These are phyloP conservation scores for Xestia sexstrigata DNA, from an alignment of 2,888 invertebrate genomes.

Conservation along the genomic window DNA sequence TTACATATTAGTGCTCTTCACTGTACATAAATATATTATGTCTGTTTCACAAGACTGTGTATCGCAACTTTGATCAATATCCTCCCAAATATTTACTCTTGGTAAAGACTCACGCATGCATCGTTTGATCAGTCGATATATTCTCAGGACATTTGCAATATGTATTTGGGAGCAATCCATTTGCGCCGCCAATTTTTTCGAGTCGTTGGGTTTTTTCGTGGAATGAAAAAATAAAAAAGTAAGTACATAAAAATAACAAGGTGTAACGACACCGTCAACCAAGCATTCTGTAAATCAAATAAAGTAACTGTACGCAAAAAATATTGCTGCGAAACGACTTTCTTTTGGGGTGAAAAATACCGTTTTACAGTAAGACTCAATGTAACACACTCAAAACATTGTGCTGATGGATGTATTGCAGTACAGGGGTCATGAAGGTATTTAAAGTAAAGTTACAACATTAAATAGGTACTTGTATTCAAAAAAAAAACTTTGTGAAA, in stretches of 20 bases:
- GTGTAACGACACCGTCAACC: not conserved
- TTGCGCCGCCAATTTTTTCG: conserved; percentile 24
- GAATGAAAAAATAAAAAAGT: conserved; percentile 7
- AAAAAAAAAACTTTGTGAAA: too few species aligned
- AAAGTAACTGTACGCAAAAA: too few species aligned
- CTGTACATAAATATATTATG: not conserved
- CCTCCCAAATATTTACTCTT: conserved; percentile 24
- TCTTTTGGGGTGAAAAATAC: too few species aligned
- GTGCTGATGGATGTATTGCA: not conserved
- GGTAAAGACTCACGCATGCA: not conserved
- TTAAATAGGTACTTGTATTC: too few species aligned
- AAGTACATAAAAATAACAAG: not conserved
- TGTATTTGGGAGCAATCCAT: conserved; percentile 48
- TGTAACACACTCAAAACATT: not conserved
- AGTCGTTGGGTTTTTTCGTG: conserved; percentile 23
- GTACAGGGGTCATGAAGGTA: not conserved
- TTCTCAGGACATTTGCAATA: conserved; percentile 22
- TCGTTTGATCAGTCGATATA: conserved; percentile 34
- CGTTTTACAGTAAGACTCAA: not conserved
- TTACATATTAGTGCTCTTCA: not conserved
- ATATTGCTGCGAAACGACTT: too few species aligned
- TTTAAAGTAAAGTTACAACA: not conserved
- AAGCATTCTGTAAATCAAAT: too few species aligned
- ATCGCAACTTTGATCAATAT: not conserved
- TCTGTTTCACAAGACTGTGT: not conserved